Conservation (phyloP, 1,140 invertebrate species). For the Ylistrum balloti region DNA sequence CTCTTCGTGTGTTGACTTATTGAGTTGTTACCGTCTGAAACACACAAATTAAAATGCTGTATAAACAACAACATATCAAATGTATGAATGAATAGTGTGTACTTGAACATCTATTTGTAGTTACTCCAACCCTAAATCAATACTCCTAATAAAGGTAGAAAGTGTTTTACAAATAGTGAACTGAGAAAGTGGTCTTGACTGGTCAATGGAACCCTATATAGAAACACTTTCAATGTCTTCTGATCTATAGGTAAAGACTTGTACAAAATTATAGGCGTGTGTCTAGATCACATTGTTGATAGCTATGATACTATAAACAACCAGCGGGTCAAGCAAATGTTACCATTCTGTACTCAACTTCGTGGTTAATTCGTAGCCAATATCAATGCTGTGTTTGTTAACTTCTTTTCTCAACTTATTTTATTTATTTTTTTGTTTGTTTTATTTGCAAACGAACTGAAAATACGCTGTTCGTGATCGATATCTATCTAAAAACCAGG, state of each 20-base stretch:
- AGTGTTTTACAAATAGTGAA: neutral
- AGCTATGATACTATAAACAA: neutral
- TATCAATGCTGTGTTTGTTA: neutral
- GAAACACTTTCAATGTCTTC: neutral
- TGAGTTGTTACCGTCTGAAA: neutral
- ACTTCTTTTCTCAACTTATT: neutral
- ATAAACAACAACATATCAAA: neutral
- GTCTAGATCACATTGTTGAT: neutral
- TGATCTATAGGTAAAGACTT: neutral
- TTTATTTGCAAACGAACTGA: neutral
- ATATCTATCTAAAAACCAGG: neutral
- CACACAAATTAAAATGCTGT: conserved; percentile 21
- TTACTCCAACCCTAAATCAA: neutral
- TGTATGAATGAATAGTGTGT: neutral
- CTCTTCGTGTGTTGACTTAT: neutral
- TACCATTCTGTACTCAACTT: neutral
- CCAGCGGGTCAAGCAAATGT: neutral
- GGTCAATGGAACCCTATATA: neutral
- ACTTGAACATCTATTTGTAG: neutral
- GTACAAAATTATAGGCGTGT: neutral
- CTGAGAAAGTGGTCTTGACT: neutral
- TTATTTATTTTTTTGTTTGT: neutral
- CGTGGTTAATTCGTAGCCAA: neutral
- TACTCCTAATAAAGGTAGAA: neutral
- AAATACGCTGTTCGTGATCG: neutral